Evolutionary conservation across 2,888 invertebrate genomes (phyloP).

Genomic region (Electrophaes corylata): DNA sequence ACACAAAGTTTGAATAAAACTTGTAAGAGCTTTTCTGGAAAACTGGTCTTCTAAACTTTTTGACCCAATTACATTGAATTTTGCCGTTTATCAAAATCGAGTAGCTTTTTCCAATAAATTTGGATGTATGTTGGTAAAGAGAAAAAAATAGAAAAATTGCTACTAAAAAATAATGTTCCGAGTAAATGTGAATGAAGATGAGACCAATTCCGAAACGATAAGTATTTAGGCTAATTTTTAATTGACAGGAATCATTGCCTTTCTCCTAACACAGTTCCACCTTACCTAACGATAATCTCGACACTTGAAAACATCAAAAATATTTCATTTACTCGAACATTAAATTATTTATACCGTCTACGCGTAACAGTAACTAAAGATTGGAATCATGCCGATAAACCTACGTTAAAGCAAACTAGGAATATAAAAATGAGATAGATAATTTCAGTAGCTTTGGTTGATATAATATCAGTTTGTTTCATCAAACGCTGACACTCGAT

Average conservation of each 20-base stretch:
- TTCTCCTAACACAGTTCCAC: constrained; percentile 78
- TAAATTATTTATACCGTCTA: constrained; percentile 58
- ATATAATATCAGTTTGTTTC: constrained; percentile 68
- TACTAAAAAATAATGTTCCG: too few species aligned
- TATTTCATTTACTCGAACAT: constrained; percentile 58
- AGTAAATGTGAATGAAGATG: constrained; percentile 3
- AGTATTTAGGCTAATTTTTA: constrained; percentile 60
- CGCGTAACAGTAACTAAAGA: constrained; percentile 72
- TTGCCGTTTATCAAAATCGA: too few species aligned
- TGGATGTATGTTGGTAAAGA: not conserved
- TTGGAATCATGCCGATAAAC: constrained; percentile 81
- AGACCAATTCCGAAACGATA: constrained; percentile 58
- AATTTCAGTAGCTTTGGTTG: constrained; percentile 83
- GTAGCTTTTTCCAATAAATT: too few species aligned
- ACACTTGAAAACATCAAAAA: constrained; percentile 54
- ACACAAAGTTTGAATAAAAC: not conserved
- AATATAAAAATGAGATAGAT: constrained; percentile 81
- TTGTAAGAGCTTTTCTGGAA: too few species aligned
- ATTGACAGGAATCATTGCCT: constrained; percentile 61
- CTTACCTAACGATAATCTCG: constrained; percentile 71
- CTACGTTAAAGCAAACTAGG: constrained; percentile 83
- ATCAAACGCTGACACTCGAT: constrained; percentile 45
- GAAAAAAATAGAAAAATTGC: not conserved
- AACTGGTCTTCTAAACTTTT: too few species aligned
- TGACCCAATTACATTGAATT: too few species aligned